These are phyloP conservation scores for Mythimna ferrago DNA, from an alignment of 2,888 invertebrate species.

Conservation along the genomic window DNA sequence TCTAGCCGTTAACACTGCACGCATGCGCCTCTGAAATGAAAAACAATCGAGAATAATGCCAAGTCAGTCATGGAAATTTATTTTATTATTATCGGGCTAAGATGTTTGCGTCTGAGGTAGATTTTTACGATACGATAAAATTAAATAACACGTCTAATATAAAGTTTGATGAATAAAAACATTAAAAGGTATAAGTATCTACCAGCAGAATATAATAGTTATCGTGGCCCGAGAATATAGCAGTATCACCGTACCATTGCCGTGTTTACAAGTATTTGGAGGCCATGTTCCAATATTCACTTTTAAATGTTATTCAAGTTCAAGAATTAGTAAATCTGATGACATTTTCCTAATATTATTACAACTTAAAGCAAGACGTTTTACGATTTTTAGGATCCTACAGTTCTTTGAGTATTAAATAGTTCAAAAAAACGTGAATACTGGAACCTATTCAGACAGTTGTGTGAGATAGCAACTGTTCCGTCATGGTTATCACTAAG, in stretches of 20 bases:
- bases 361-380: neutral
- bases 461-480: constrained; percentile 38
- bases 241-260: constrained; percentile 84
- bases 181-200: constrained; percentile 61
- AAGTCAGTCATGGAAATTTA: constrained; percentile 90
- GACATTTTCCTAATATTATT: neutral
- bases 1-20: constrained; percentile 88
- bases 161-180: constrained; percentile 16
- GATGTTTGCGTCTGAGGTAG: constrained; percentile 69
- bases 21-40: constrained; percentile 91
- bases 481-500: constrained; percentile 39
- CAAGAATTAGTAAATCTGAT: neutral
- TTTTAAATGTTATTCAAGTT: constrained; percentile 37
- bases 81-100: constrained; percentile 75
- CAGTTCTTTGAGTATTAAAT: neutral
- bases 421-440: constrained; percentile 62
- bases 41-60: constrained; percentile 89
- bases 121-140: constrained; percentile 56
- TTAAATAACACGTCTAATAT: neutral
- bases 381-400: neutral
- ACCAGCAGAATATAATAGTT: constrained; percentile 72
- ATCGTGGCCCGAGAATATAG: constrained; percentile 81
- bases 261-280: constrained; percentile 68
- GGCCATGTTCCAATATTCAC: constrained; percentile 87
- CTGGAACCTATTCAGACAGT: constrained; percentile 61